Conservation (phyloP, 2,888 invertebrate species). For the Metalampra italica region DNA sequence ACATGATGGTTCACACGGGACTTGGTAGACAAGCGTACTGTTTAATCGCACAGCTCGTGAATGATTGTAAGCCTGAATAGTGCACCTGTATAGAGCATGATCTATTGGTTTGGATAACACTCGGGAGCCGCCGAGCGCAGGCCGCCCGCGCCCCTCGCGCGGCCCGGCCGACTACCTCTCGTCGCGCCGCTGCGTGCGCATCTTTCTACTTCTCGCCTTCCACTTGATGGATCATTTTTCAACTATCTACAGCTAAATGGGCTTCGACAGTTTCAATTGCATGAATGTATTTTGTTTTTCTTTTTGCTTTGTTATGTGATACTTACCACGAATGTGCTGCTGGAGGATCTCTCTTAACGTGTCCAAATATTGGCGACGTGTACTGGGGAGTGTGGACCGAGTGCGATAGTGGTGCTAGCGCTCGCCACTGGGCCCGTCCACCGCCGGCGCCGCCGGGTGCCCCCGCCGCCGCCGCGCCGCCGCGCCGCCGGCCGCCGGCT, state of each 20-base stretch:
- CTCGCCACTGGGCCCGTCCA: conserved; percentile 14
- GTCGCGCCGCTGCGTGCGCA: conserved; percentile 31
- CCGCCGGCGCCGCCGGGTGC: conserved; percentile 24
- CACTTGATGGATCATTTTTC: conserved; percentile 43
- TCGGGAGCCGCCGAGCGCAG: conserved; percentile 32
- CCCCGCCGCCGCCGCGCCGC: conserved; percentile 14
- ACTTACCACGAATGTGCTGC: conserved; percentile 60
- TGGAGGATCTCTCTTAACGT: conserved; percentile 55
- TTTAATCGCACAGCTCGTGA: conserved; percentile 73
- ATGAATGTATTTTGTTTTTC: conserved; percentile 74
- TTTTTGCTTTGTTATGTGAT: conserved; percentile 76
- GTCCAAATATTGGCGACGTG: conserved; percentile 49
- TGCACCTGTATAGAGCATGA: conserved; percentile 69
- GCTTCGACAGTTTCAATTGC: conserved; percentile 57
- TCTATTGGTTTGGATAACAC: conserved; percentile 31
- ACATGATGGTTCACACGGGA: conserved; percentile 54
- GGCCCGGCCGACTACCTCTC: conserved; percentile 25
- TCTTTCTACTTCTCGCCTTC: conserved; percentile 50
- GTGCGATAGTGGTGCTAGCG: conserved; percentile 17
- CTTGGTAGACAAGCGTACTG: conserved; percentile 61
- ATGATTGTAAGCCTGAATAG: conserved; percentile 74
- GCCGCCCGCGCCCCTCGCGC: conserved; percentile 20
- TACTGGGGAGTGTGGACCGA: conserved; percentile 8
- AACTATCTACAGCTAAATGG: conserved; percentile 50
- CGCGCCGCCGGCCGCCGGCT: conserved; percentile 41